phyloP scores from a whole-genome alignment of 1,140 invertebrate species.

The Pteromalus puparum region DNA sequence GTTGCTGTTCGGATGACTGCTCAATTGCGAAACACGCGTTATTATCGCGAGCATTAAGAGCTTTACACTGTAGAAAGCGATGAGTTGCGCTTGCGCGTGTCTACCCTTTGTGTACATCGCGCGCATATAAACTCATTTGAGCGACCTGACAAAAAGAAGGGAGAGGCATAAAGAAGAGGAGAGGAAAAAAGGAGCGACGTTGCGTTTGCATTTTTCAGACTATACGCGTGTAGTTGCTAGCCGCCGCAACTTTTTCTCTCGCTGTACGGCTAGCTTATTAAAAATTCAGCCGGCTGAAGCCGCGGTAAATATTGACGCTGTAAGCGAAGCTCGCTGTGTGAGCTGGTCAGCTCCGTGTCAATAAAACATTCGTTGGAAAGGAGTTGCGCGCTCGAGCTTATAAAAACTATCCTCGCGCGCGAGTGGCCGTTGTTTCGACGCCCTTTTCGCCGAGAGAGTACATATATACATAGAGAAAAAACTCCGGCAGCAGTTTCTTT shows the following conservation, averaged over 20 bases:
- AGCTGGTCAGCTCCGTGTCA: background rate
- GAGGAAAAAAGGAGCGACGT: background rate
- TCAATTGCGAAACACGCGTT: background rate
- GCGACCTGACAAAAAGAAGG: background rate
- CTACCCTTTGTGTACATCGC: no score
- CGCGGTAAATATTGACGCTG: constrained; percentile 28
- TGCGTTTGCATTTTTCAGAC: constrained; percentile 26
- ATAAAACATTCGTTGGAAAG: background rate
- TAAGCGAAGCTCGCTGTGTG: background rate
- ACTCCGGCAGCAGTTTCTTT: no score
- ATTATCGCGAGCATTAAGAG: constrained; percentile 13
- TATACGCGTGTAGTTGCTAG: background rate
- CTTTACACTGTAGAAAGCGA: background rate
- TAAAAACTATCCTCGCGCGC: no score
- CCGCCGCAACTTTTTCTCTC: background rate
- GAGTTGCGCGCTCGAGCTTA: no score
- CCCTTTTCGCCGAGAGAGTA: no score
- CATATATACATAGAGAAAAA: no score
- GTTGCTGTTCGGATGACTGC: background rate
- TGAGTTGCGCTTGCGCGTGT: no score
- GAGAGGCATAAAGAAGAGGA: background rate
- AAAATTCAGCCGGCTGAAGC: constrained; percentile 1
- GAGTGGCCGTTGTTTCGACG: no score
- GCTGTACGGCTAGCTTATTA: background rate
- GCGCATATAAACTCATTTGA: constrained; percentile 15